A percentile compares a stretch with the other conserved stretches of the same genome.
phyloP scores from a whole-genome alignment of 2,113 vertebrate genomes.

The Daphoenositta chrysoptera region DNA sequence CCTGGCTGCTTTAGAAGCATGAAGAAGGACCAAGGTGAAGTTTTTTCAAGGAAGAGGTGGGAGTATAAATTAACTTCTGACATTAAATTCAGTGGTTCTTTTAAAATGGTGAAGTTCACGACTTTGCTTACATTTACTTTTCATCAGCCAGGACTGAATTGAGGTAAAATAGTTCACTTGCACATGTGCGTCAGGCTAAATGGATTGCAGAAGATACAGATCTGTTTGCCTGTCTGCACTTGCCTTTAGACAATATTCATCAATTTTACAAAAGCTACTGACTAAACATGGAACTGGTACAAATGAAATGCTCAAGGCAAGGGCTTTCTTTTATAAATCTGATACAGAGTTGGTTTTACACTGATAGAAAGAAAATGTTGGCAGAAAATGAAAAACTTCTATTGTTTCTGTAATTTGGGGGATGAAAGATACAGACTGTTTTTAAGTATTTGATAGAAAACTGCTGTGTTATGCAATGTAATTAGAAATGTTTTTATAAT shows the following conservation, averaged over 20 bases:
- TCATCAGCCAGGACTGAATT: slow-evolving; percentile 68
- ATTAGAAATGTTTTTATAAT: not conserved
- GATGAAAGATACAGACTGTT: slow-evolving; percentile 18
- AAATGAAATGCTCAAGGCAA: slow-evolving; percentile 50
- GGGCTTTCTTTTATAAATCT: slow-evolving; percentile 44
- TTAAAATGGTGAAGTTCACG: slow-evolving; percentile 50
- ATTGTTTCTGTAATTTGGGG: not conserved
- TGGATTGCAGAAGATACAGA: slow-evolving; percentile 77
- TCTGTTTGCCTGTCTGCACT: slow-evolving; percentile 79
- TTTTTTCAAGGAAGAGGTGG: slow-evolving; percentile 43
- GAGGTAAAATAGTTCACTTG: slow-evolving; percentile 58
- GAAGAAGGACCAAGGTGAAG: slow-evolving; percentile 37
- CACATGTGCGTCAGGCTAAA: slow-evolving; percentile 67
- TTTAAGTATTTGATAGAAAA: not conserved
- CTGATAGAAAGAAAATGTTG: slow-evolving; percentile 3
- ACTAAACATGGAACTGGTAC: slow-evolving; percentile 65
- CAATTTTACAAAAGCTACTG: slow-evolving; percentile 74
- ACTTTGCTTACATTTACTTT: slow-evolving; percentile 71
- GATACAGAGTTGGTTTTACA: slow-evolving; percentile 21
- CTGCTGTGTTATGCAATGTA: not conserved
- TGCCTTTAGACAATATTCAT: slow-evolving; percentile 79
- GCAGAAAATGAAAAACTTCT: slow-evolving; percentile 39
- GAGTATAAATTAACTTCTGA: slow-evolving; percentile 53
- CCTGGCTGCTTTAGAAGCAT: not conserved
- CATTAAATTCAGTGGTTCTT: slow-evolving; percentile 55